Percentiles rank a stretch among this genome's conserved stretches.
Evolutionary conservation across 2,888 invertebrate species (phyloP).

Genomic region (Therioaphis trifolii): DNA sequence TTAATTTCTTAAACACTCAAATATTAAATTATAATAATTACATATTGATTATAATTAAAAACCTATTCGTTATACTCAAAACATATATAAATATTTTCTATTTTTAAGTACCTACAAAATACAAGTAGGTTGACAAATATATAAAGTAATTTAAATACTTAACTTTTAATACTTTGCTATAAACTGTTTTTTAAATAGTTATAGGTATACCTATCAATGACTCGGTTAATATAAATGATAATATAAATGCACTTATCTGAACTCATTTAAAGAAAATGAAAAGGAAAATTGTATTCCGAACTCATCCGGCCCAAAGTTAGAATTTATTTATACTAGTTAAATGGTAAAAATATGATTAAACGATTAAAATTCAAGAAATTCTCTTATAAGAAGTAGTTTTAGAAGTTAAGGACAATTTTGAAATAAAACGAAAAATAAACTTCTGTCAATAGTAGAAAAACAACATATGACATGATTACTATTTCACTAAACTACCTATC

Average conservation of each 20-base stretch:
- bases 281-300: slow-evolving; percentile 38
- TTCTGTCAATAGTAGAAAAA: background rate
- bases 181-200: too few relatives aligned
- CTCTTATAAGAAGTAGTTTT: background rate
- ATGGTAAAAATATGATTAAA: background rate
- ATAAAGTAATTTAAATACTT: too few relatives aligned
- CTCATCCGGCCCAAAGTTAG: slow-evolving; percentile 14
- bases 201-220: too few relatives aligned
- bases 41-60: too few relatives aligned
- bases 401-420: background rate
- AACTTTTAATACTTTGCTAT: too few relatives aligned
- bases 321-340: background rate
- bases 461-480: background rate
- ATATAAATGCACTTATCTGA: background rate
- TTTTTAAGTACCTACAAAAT: too few relatives aligned
- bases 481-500: background rate
- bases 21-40: too few relatives aligned
- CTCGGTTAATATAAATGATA: too few relatives aligned
- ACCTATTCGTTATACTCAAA: too few relatives aligned
- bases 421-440: background rate
- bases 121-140: too few relatives aligned
- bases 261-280: slow-evolving; percentile 30
- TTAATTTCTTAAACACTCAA: too few relatives aligned
- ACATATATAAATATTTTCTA: too few relatives aligned
- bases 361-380: background rate